These are phyloP conservation scores for Centropyge bicolor DNA, from an alignment of 2,797 vertebrate genomes.

Conservation along the genomic window DNA sequence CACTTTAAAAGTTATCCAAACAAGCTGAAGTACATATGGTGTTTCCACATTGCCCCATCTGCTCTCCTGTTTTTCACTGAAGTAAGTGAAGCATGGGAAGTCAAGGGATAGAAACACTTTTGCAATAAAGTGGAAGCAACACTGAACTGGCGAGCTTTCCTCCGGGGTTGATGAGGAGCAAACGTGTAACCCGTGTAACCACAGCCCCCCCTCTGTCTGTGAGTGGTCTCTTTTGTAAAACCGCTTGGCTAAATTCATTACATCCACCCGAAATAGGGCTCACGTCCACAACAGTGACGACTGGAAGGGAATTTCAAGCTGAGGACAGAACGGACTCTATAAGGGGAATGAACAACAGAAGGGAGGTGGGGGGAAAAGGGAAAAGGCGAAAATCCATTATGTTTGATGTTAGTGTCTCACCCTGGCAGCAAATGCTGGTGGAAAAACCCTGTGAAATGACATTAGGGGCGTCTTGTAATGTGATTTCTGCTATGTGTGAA, in stretches of 20 bases:
- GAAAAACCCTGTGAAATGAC: conserved; percentile 84
- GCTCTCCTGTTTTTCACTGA: conserved; percentile 26
- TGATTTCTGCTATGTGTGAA: conserved; percentile 86
- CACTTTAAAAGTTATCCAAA: conserved; percentile 29
- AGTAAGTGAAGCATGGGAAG: conserved; percentile 42
- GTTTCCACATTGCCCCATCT: conserved; percentile 22
- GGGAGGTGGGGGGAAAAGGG: conserved; percentile 44
- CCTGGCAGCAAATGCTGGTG: conserved; percentile 71
- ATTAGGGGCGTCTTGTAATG: conserved; percentile 87
- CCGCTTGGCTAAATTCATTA: conserved; percentile 64
- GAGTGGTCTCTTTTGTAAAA: conserved; percentile 43
- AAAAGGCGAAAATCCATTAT: conserved; percentile 85
- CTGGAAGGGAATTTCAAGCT: conserved; percentile 51
- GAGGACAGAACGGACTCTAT: conserved; percentile 39
- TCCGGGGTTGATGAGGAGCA: conserved; percentile 35
- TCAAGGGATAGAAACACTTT: conserved; percentile 39
- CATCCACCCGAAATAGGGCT: conserved; percentile 59
- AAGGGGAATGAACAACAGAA: conserved; percentile 56
- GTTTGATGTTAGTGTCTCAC: conserved; percentile 85
- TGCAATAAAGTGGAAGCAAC: conserved; percentile 43
- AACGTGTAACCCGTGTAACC: conserved; percentile 21
- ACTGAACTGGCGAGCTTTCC: conserved; percentile 34
- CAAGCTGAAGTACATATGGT: conserved; percentile 21
- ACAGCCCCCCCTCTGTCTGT: conserved; percentile 4
- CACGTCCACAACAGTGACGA: conserved; percentile 49